phyloP scores from a whole-genome alignment of 2,113 vertebrate species.

The Noturus placidus region DNA sequence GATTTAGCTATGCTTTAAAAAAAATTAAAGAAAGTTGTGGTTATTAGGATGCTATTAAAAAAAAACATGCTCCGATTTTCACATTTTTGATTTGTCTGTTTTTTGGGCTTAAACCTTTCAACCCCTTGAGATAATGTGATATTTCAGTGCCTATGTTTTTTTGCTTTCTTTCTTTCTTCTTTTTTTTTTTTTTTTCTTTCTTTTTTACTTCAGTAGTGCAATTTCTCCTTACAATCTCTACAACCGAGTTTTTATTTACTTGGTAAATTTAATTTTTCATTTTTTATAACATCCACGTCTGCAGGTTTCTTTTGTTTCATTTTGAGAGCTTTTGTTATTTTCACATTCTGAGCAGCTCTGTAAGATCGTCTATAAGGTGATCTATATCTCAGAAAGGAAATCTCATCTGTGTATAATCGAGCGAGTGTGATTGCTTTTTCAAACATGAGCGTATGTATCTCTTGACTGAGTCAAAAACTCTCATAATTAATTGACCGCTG shows the following conservation, averaged over 20 bases:
- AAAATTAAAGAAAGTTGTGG: neutral
- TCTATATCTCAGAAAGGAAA: slow-evolving; percentile 66
- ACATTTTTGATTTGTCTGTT: neutral
- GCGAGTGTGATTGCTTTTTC: slow-evolving; percentile 77
- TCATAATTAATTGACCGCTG: slow-evolving; percentile 80
- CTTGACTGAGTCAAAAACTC: slow-evolving; percentile 61
- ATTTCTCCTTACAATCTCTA: neutral
- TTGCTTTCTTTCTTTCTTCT: neutral
- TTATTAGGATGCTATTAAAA: neutral
- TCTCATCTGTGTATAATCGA: slow-evolving; percentile 75
- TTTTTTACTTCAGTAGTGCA: neutral
- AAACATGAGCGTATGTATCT: slow-evolving; percentile 76
- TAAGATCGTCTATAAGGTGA: neutral
- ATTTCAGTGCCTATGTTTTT: neutral
- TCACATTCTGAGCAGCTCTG: neutral
- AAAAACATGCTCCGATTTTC: neutral
- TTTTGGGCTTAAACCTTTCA: neutral
- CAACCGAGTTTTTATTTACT: neutral
- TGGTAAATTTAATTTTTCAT: neutral
- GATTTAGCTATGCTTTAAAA: neutral
- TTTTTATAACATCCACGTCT: neutral
- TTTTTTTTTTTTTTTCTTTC: neutral
- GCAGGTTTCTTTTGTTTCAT: neutral
- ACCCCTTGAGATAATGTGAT: neutral
- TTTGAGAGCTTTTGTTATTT: neutral